Evolutionary conservation across 2,888 invertebrate genomes (phyloP).

Genomic region (Mactromeris polynyma): DNA sequence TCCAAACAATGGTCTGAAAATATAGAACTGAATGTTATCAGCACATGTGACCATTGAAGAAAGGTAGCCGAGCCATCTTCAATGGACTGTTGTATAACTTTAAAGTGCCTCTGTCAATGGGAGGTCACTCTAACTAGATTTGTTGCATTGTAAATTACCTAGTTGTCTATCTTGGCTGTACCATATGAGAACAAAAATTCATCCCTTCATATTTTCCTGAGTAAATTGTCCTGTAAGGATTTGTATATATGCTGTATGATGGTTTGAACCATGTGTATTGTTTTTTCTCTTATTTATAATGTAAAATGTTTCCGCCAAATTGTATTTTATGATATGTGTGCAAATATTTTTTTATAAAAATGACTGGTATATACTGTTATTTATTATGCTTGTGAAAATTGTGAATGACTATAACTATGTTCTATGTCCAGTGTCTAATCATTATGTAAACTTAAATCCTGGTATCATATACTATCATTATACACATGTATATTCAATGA

Average conservation of each 20-base stretch:
- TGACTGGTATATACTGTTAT: not conserved
- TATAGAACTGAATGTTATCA: too few species aligned
- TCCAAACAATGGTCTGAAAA: too few species aligned
- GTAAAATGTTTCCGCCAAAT: not conserved
- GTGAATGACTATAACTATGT: not conserved
- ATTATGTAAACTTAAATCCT: too few species aligned
- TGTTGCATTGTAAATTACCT: conserved; percentile 10
- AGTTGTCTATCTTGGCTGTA: not conserved
- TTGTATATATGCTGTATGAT: not conserved
- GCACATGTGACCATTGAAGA: too few species aligned
- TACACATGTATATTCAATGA: too few species aligned
- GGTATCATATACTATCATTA: too few species aligned
- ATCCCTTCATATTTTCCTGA: not conserved
- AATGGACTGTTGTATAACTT: not conserved
- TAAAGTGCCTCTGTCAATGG: not conserved
- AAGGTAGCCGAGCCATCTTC: too few species aligned
- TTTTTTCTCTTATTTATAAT: not conserved
- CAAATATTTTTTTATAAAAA: not conserved
- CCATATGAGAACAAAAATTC: not conserved
- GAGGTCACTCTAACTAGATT: not conserved
- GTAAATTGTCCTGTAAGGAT: not conserved
- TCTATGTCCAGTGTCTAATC: not conserved
- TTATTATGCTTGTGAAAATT: not conserved
- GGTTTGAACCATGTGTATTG: not conserved
- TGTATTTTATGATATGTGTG: not conserved